Base-by-base conservation (phyloP, 2,797 vertebrate genomes). In the Serranus cabrilla region DNA sequence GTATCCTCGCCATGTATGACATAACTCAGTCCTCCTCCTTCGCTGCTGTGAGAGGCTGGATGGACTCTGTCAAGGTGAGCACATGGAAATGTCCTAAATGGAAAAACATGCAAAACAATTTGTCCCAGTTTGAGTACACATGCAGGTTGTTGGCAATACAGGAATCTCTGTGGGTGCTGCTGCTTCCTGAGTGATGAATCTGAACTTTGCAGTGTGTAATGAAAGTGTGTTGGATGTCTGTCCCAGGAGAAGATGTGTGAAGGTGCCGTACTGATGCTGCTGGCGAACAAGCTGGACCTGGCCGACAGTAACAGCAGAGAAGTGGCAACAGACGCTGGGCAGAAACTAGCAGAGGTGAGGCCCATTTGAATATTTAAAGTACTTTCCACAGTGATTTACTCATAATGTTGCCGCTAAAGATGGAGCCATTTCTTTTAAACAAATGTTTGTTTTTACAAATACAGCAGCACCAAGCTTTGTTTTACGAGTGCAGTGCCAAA, bases 401-500 rank as follows among this genome's bases (percentile, higher is more conserved):
- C 56, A n/a, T 3, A 42, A 37, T 57, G 21, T 18, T 12, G 39
- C 40, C 16, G 5, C 21, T 17, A 23, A 31, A 16, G 1, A 34
- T 10, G 0, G 3, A 23, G 63, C 11, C 5, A 2, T 31, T 11
- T 54, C 52, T 27, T 1, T 27, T 1, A 23, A 57, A 20, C 9
- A 17, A 62, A 64, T 21, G 0, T 25, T 2, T 84, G 72, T 64
- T 71, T 62, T 25, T 34, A 34, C 34, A 34, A 7, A 10, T 63
- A 77, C 92, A 97, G 96, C 93, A 96, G 56, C 94, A 95, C 84
- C 83, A 94, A 61, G 95, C 96, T 74, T 83, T 93, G 71, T 97
- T 97, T 92, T 96, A 94, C 0, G 95, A 97, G 92, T 97, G 96
- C 92, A 96, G 96, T 0, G 95, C 93, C 0, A 93, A 92, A 89